Evolutionary conservation across 2,797 vertebrate species (phyloP), one percentile per base, ranked within the genome.

Genomic region (Artibeus lituratus): DNA sequence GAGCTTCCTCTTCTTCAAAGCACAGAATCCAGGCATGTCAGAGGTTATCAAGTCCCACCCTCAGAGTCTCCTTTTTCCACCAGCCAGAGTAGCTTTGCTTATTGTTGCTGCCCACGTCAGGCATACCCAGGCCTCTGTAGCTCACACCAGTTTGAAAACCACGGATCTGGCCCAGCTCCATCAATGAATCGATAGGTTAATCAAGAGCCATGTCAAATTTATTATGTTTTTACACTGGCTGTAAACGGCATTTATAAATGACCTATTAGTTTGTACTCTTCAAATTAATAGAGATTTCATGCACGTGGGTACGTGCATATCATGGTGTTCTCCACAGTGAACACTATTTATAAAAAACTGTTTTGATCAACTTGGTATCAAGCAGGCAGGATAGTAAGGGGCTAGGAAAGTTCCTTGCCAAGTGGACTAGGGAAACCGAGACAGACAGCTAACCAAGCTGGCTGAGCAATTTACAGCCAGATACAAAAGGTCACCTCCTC

Each of bases 271-370:
- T 81, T 87, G 16, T n/a, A 87, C 14, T 77, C 21, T 87, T 57
- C 11, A 32, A 59, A 85, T 67, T 87, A 76, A 81, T 67, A 69
- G 53, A 92, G 57, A 88, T 73, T 57, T 85, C 26, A 67, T 62
- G 11, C 14, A 29, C 3, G 3, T 62, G 47, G 18, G 4, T 78
- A 22, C 1, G 42, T n/a, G 49, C 8, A 5, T 59, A 21, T 53
- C 53, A 35, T 51, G 35, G 67, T 55, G 1, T 47, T 87, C 57
- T 39, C 26, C 49, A 55, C 26, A 49, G 69, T 77, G 32, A 74
- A 84, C 37, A 44, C 83, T 73, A 12, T 72, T 49, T 12, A 44
- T 73, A 67, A 26, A 89, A 87, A 83, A 37, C 26, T 67, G 2
- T 39, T 53, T 42, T 91, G 37, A 77, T 82, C 29, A 78, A 49